Evolutionary conservation across 1,140 invertebrate species (phyloP).

Genomic region (Dreissena rostriformis): DNA sequence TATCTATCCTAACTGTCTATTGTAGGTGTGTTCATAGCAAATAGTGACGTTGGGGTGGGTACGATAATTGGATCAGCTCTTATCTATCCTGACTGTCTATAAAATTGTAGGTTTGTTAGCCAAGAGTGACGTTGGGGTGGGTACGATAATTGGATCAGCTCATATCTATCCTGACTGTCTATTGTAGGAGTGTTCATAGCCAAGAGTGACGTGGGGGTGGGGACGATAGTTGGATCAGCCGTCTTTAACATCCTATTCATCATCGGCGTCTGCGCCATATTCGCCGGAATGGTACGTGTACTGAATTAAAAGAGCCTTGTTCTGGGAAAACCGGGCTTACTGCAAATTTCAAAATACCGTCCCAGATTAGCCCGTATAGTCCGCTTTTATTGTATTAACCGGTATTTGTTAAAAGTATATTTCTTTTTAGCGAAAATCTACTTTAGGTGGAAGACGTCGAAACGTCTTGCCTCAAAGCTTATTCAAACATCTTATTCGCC

Average conservation of each 20-base stretch:
- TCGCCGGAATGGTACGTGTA: constrained; percentile 86
- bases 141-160: constrained; percentile 93
- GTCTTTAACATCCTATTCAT: constrained; percentile 95
- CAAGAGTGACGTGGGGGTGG: constrained; percentile 81
- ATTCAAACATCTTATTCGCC: no score
- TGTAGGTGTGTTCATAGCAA: constrained; percentile 76
- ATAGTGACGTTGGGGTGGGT: constrained; percentile 83
- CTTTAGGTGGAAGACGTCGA: no score
- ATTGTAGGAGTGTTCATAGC: constrained; percentile 77
- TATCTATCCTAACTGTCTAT: neutral
- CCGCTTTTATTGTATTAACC: no score
- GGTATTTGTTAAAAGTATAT: no score
- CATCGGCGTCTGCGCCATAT: constrained; percentile 89
- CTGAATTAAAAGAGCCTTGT: no score
- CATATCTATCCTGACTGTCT: neutral
- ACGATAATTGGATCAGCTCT: constrained; percentile 91
- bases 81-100: no score
- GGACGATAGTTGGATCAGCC: constrained; percentile 93
- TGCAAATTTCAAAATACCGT: no score
- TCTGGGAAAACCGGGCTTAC: neutral
- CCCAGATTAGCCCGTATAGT: no score
- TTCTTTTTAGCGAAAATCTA: no score
- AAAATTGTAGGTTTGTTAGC: constrained; percentile 77
- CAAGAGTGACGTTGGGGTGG: constrained; percentile 81
- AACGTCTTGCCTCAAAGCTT: no score